Percentiles rank a stretch among this genome's conserved stretches.
phyloP scores from a whole-genome alignment of 2,888 invertebrate species.

The Pharmacophagus antenor region DNA sequence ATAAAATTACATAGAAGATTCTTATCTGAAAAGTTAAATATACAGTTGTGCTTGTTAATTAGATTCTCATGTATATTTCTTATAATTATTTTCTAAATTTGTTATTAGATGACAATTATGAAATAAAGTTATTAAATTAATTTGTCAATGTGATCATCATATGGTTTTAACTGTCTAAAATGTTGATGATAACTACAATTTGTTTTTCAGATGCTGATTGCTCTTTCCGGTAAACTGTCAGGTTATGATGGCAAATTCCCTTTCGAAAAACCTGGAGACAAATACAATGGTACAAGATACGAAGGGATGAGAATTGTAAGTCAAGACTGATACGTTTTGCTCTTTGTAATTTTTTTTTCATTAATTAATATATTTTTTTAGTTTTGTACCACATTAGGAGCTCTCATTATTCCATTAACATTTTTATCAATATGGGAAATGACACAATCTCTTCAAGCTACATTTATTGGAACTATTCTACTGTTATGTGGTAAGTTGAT shows the following conservation, averaged over 20 bases:
- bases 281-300: slow-evolving; percentile 92
- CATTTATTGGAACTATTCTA: slow-evolving; percentile 88
- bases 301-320: slow-evolving; percentile 96
- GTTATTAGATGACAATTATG: no score
- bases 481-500: slow-evolving; percentile 88
- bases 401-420: slow-evolving; percentile 91
- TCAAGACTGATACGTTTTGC: slow-evolving; percentile 32
- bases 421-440: slow-evolving; percentile 94
- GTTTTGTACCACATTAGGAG: slow-evolving; percentile 95
- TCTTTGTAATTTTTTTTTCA: not conserved
- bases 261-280: slow-evolving; percentile 97
- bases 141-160: no score
- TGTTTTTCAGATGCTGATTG: slow-evolving; percentile 92
- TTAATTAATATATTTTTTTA: slow-evolving; percentile 51
- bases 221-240: slow-evolving; percentile 92
- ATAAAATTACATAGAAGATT: no score
- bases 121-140: no score
- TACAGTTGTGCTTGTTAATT: no score
- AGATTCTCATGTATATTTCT: no score
- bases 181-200: no score
- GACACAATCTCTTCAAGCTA: slow-evolving; percentile 90
- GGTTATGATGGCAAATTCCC: slow-evolving; percentile 97
- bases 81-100: no score
- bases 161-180: no score
- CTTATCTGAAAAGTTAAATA: no score